Conservation (phyloP, 2,888 invertebrate species). For the Eilema caniola region DNA sequence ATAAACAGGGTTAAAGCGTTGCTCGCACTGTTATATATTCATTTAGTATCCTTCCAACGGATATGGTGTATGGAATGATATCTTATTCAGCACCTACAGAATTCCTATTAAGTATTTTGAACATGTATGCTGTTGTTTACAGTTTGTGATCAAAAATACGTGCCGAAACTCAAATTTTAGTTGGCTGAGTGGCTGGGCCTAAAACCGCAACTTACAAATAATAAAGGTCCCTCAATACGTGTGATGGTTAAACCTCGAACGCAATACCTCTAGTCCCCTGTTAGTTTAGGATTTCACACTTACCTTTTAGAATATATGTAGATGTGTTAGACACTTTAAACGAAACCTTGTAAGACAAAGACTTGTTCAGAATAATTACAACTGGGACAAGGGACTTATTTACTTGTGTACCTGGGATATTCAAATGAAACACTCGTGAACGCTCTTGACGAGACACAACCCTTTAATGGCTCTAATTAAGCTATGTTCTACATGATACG, state of each 20-base stretch:
- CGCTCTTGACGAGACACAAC: conserved; percentile 26
- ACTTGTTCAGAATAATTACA: conserved; percentile 54
- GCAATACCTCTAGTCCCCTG: conserved; percentile 38
- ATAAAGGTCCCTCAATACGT: conserved; percentile 20
- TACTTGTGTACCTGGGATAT: conserved; percentile 39
- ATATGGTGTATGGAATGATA: background rate
- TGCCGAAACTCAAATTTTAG: conserved; percentile 28
- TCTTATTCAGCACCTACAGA: background rate
- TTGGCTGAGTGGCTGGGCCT: conserved; percentile 33
- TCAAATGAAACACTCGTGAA: conserved; percentile 45
- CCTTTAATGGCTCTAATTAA: conserved; percentile 54
- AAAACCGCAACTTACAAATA: conserved; percentile 33
- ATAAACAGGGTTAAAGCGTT: background rate
- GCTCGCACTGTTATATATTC: background rate
- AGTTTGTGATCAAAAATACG: conserved; percentile 11
- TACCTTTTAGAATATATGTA: conserved; percentile 42
- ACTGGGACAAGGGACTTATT: conserved; percentile 34
- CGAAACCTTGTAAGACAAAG: conserved; percentile 47
- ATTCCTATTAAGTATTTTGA: background rate
- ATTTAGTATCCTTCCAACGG: background rate
- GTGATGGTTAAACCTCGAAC: conserved; percentile 26
- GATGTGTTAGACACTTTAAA: conserved; percentile 38
- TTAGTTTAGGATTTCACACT: conserved; percentile 59
- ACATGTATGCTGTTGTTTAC: background rate
- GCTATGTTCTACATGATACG: conserved; percentile 39